Evolutionary conservation across 1,140 invertebrate genomes (phyloP), one percentile per base, ranked within the genome.

Genomic region (Drosophila quadrilineata): DNA sequence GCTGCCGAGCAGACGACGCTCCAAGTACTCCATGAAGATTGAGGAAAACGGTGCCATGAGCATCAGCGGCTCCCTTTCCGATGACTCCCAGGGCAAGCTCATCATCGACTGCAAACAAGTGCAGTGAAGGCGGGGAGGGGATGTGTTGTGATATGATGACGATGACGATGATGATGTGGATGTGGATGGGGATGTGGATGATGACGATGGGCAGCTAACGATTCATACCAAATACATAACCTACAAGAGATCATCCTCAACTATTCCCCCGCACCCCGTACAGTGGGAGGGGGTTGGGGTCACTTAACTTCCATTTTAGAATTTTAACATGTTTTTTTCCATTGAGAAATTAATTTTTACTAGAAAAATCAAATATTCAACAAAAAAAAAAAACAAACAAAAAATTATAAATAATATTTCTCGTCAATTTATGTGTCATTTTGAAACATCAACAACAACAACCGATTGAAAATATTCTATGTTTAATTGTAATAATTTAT

Each of bases 1-100:
- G 69, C 40, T 90, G 52, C 80, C 89, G 16, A 90, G 88, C 59
- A 89, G 87, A 40, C 72, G 88, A n/a, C 82, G 88, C 28, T 89
- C 88, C 33, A 89, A 89, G 53, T 89, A 89, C 50, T 89, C 88
- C 0, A 67, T 82, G 19, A 87, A 80, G 8, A 60, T 58, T 40
- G 66, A 76, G 41, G 56, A n/a, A n/a, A n/a, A n/a, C 38, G 36
- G 60, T 8, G 33, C 26, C 2, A 14, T 59, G 6, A 69, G 66
- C 4, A 24, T 73, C 38, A 86, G 73, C 26, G 87, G 69, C 4
- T 76, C 75, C 48, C 53, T 72, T 6, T 88, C 87, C 6, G 87
- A 88, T 17, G 87, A 88, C 43, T 88, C 87, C 0, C 79, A 87
- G 38, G 80, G 87, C 50, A 88, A 88, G 40, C 68, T 88, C 19